Evolutionary conservation across 1,140 invertebrate species (phyloP).

Genomic region (Contarinia nasturtii): DNA sequence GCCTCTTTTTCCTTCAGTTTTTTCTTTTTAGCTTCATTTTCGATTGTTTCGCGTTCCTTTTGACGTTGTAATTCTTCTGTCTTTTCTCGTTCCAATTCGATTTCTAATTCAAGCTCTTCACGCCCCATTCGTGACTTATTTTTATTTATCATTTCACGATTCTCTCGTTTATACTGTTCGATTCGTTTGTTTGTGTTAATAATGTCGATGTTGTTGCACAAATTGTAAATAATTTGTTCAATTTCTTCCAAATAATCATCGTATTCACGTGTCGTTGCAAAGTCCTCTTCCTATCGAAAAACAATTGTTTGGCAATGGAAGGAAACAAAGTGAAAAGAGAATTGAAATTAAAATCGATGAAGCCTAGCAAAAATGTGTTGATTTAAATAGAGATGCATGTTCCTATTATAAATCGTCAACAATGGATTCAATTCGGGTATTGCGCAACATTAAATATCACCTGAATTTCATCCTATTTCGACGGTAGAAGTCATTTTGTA

Average conservation of each 20-base stretch:
- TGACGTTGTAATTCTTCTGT: constrained; percentile 44
- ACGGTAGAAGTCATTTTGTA: no score
- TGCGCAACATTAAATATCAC: no score
- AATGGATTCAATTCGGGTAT: no score
- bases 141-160: constrained; percentile 75
- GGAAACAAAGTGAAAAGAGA: no score
- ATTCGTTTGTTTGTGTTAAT: constrained; percentile 78
- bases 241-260: constrained; percentile 90
- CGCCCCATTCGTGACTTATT: constrained; percentile 55
- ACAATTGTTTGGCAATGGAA: background rate
- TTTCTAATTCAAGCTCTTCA: constrained; percentile 12
- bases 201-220: constrained; percentile 80
- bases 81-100: constrained; percentile 29
- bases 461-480: no score
- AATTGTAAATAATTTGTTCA: constrained; percentile 79
- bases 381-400: no score
- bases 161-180: constrained; percentile 86
- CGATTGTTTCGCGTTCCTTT: constrained; percentile 33
- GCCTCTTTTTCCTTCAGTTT: constrained; percentile 76
- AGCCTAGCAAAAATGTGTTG: no score
- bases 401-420: no score
- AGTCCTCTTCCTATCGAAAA: constrained; percentile 53
- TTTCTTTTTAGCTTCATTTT: constrained; percentile 52
- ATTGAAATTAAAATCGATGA: no score
- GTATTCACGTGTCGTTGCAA: constrained; percentile 56